These are phyloP conservation scores for Rhyacophila brunnea DNA, from an alignment of 1,140 invertebrate species.

Conservation along the genomic window DNA sequence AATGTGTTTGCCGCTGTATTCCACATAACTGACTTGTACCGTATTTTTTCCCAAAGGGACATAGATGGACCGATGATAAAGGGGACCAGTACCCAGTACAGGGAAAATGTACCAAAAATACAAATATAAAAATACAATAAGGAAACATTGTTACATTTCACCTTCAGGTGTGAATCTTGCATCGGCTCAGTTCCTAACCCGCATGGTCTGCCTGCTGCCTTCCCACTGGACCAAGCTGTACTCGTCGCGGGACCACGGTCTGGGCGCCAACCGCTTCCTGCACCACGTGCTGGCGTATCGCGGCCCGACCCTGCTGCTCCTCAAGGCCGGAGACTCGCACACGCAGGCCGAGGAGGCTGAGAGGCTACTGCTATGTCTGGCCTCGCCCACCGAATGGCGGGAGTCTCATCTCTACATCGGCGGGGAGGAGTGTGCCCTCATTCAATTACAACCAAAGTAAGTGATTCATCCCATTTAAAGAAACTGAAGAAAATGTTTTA, in stretches of 20 bases:
- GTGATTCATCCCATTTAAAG: too few relatives aligned
- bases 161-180: slow-evolving; percentile 43
- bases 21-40: too few relatives aligned
- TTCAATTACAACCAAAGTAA: slow-evolving; percentile 79
- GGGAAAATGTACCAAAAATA: too few relatives aligned
- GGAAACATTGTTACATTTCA: too few relatives aligned
- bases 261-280: slow-evolving; percentile 83
- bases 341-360: slow-evolving; percentile 46
- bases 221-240: slow-evolving; percentile 86
- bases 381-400: slow-evolving; percentile 78
- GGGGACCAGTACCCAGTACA: too few relatives aligned
- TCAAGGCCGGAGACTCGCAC: slow-evolving; percentile 56
- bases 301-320: slow-evolving; percentile 77
- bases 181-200: slow-evolving; percentile 61
- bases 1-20: too few relatives aligned
- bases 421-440: slow-evolving; percentile 69
- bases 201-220: slow-evolving; percentile 62
- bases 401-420: slow-evolving; percentile 85
- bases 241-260: slow-evolving; percentile 77
- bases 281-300: slow-evolving; percentile 85
- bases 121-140: too few relatives aligned
- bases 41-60: too few relatives aligned
- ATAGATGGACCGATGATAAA: too few relatives aligned
- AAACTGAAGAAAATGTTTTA: too few relatives aligned
- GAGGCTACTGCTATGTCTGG: slow-evolving; percentile 73